A percentile compares a stretch with the other conserved stretches of the same genome.
Conservation (phyloP, 2,113 vertebrate genomes). For the Pipa parva region DNA sequence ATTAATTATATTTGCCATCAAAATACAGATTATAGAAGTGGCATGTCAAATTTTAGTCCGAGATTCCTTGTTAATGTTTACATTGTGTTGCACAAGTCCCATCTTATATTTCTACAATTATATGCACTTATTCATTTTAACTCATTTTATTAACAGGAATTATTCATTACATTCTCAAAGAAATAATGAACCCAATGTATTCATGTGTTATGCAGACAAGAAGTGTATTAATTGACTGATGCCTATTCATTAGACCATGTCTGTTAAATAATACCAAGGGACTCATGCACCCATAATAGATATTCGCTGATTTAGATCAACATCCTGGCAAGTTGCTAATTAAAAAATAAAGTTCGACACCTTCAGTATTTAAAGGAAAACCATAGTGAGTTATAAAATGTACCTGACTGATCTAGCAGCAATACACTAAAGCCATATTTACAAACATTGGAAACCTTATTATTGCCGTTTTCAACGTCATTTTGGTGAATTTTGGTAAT, state of each 20-base stretch:
- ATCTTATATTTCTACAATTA: neutral
- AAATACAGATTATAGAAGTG: too few species aligned
- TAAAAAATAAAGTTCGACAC: neutral
- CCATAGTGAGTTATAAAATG: too few species aligned
- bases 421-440: too few species aligned
- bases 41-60: too few species aligned
- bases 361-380: too few species aligned
- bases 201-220: conserved; percentile 9
- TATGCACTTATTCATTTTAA: neutral
- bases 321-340: neutral
- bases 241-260: conserved; percentile 13
- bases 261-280: conserved; percentile 6
- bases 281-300: neutral
- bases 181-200: conserved; percentile 24
- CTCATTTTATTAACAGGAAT: conserved; percentile 35
- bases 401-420: too few species aligned
- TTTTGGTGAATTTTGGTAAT: too few species aligned
- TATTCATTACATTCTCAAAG: conserved; percentile 9
- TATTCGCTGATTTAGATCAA: conserved; percentile 1
- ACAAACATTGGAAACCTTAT: too few species aligned
- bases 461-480: too few species aligned
- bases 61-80: conserved; percentile 20
- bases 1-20: too few species aligned
- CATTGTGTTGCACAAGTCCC: neutral
- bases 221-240: conserved; percentile 21